Percentiles rank a stretch among this genome's conserved stretches.
Evolutionary conservation across 2,888 invertebrate genomes (phyloP).

Genomic region (Drosophila helvetica): DNA sequence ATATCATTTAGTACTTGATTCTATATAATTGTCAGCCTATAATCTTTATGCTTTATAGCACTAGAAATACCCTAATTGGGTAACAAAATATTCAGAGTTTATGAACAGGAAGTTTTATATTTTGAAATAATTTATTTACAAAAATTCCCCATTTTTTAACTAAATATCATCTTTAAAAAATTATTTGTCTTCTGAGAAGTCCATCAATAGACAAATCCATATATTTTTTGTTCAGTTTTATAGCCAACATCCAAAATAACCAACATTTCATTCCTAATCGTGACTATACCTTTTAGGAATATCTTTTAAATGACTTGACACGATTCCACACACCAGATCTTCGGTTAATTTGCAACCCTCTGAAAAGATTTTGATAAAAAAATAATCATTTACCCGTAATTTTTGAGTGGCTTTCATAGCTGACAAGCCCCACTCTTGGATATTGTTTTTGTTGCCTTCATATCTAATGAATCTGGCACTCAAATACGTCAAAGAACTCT

Average conservation of each 20-base stretch:
- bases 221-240: neutral
- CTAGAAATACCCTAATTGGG: neutral
- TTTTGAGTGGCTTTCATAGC: neutral
- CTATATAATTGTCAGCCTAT: slow-evolving; percentile 18
- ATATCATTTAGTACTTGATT: slow-evolving; percentile 26
- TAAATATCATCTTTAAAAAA: no score
- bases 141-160: no score
- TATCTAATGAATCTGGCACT: neutral
- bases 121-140: no score
- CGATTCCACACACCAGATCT: neutral
- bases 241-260: no score
- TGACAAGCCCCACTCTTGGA: neutral
- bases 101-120: no score
- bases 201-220: no score
- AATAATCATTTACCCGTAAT: slow-evolving; percentile 10
- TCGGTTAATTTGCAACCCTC: neutral
- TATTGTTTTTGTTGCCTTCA: neutral
- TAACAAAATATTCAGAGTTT: neutral
- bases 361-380: neutral
- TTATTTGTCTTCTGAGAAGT: no score
- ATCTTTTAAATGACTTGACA: neutral
- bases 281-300: neutral
- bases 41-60: neutral
- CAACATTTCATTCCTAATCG: neutral
- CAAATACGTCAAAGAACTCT: neutral